Conservation (phyloP, 2,888 invertebrate genomes). For the Parnassius orleans region DNA sequence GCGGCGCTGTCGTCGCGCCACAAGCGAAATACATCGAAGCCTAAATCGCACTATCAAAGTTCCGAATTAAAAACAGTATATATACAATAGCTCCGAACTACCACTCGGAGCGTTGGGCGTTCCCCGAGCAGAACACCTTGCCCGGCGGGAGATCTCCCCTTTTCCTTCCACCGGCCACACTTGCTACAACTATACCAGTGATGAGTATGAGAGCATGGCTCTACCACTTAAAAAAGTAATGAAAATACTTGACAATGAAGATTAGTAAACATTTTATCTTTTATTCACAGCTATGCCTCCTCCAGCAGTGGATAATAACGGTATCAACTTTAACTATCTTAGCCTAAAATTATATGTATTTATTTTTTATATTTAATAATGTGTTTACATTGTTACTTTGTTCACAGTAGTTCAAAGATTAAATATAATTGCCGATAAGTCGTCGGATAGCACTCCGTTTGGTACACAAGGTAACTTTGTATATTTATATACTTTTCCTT, state of each 20-base stretch:
- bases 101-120: too few species aligned
- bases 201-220: too few species aligned
- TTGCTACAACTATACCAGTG: too few species aligned
- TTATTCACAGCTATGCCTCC: constrained; percentile 62
- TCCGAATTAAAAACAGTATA: too few species aligned
- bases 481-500: constrained; percentile 55
- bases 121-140: too few species aligned
- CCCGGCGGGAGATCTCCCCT: too few species aligned
- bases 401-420: constrained; percentile 66
- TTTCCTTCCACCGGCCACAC: too few species aligned
- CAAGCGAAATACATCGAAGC: too few species aligned
- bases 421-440: constrained; percentile 67
- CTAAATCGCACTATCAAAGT: too few species aligned
- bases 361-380: background rate
- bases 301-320: constrained; percentile 66
- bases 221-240: too few species aligned
- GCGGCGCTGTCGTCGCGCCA: too few species aligned
- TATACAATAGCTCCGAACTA: too few species aligned
- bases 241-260: background rate
- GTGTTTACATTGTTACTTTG: constrained; percentile 10
- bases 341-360: constrained; percentile 27
- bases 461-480: constrained; percentile 66
- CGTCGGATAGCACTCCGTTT: constrained; percentile 70
- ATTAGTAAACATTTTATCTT: background rate
- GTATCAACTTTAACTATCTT: constrained; percentile 39